Evolutionary conservation across 2,113 vertebrate species (phyloP).

Genomic region (Garra rufa): DNA sequence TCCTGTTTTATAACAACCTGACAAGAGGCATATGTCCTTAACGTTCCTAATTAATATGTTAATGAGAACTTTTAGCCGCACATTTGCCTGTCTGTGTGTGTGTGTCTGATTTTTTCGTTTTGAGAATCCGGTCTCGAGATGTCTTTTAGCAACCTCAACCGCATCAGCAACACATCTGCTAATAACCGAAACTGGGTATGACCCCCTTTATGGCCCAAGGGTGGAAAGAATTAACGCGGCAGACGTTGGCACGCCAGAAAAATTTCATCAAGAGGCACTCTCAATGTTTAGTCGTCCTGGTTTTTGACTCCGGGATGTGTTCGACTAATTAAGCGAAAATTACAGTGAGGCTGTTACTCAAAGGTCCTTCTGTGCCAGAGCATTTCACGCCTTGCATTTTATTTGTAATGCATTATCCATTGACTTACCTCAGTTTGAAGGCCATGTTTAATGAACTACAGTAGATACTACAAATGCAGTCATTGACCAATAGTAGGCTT

Average conservation of each 20-base stretch:
- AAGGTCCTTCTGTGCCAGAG: constrained; percentile 45
- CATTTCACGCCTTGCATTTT: constrained; percentile 48
- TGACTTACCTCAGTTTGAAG: constrained; percentile 30
- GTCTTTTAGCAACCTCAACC: constrained; percentile 42
- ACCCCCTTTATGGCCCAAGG: constrained; percentile 50
- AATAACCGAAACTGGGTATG: constrained; percentile 54
- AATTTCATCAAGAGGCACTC: constrained; percentile 46
- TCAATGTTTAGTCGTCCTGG: constrained; percentile 47
- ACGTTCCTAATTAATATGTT: constrained; percentile 20
- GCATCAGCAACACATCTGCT: constrained; percentile 42
- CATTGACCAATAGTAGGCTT: background rate
- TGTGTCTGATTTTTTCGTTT: background rate
- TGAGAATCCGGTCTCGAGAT: constrained; percentile 25
- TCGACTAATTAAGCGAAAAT: constrained; percentile 62
- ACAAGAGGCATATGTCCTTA: constrained; percentile 34
- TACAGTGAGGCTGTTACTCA: constrained; percentile 51
- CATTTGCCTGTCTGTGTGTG: background rate
- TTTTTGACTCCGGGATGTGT: constrained; percentile 54
- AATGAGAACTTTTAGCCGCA: background rate
- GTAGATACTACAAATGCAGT: background rate
- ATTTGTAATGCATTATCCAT: constrained; percentile 39
- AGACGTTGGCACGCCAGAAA: constrained; percentile 48
- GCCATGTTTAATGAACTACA: constrained; percentile 36
- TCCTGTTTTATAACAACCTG: constrained; percentile 33
- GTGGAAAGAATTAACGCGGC: constrained; percentile 52